Evolutionary conservation across 2,888 invertebrate genomes (phyloP).

Genomic region (Calliphora vomitoria): DNA sequence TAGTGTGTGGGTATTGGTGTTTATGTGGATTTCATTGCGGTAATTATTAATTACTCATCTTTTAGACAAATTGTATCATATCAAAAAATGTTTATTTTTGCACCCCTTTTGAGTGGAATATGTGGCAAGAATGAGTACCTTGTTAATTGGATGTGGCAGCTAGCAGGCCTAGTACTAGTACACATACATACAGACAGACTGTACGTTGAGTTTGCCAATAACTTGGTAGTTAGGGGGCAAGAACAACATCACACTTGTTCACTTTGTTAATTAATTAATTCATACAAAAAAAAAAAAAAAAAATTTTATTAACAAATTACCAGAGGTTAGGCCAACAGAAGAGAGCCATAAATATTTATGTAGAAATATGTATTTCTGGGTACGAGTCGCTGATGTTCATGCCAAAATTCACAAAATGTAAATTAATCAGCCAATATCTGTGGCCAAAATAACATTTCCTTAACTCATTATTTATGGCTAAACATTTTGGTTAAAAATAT

Average conservation of each 20-base stretch:
- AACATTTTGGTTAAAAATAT: slow-evolving; percentile 33
- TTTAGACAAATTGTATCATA: slow-evolving; percentile 67
- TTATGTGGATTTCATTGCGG: slow-evolving; percentile 73
- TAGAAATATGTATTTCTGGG: slow-evolving; percentile 2
- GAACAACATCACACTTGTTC: slow-evolving; percentile 66
- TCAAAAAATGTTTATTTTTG: slow-evolving; percentile 69
- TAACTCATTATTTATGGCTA: slow-evolving; percentile 53
- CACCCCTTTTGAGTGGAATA: slow-evolving; percentile 51
- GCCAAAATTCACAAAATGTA: slow-evolving; percentile 28
- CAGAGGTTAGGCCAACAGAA: slow-evolving; percentile 48
- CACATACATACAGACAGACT: not conserved
- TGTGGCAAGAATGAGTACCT: slow-evolving; percentile 24
- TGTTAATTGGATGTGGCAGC: slow-evolving; percentile 64
- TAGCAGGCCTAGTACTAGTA: not conserved
- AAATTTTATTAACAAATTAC: not conserved
- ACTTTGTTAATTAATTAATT: slow-evolving; percentile 70
- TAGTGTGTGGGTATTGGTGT: not conserved
- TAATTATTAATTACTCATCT: slow-evolving; percentile 76
- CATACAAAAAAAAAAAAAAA: slow-evolving; percentile 7
- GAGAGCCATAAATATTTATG: slow-evolving; percentile 44
- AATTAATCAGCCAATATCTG: slow-evolving; percentile 49
- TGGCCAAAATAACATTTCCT: slow-evolving; percentile 64
- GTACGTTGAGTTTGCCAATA: slow-evolving; percentile 47
- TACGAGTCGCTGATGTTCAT: not conserved
- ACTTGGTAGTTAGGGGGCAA: slow-evolving; percentile 49